Percentiles rank a stretch among this genome's conserved stretches.
Evolutionary conservation across 1,140 invertebrate genomes (phyloP).

Genomic region (Aricia agestis): DNA sequence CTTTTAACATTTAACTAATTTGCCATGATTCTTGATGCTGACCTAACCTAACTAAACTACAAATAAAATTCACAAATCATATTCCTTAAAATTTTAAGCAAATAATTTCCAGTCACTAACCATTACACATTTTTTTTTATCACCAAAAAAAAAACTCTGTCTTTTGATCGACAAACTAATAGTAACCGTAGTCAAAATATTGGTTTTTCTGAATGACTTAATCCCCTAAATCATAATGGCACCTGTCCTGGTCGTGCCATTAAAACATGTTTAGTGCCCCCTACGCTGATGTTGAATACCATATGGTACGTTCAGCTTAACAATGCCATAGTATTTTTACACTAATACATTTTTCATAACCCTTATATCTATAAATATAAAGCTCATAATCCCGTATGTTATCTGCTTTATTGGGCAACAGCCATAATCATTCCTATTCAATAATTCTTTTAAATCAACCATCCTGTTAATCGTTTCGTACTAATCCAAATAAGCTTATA

Average conservation of each 20-base stretch:
- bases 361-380: conserved; percentile 15
- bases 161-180: neutral
- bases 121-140: too few relatives aligned
- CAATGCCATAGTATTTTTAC: conserved; percentile 41
- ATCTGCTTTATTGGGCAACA: conserved; percentile 20
- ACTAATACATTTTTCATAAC: neutral
- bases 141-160: neutral
- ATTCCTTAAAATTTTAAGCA: too few relatives aligned
- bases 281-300: conserved; percentile 40
- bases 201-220: conserved; percentile 23
- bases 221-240: conserved; percentile 38
- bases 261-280: conserved; percentile 58
- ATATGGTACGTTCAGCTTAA: conserved; percentile 59
- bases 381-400: conserved; percentile 6
- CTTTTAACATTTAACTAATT: too few relatives aligned
- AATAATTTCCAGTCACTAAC: too few relatives aligned
- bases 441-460: conserved; percentile 58
- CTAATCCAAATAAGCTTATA: conserved; percentile 28
- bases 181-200: conserved; percentile 20
- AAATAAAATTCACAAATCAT: too few relatives aligned
- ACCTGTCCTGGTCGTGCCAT: conserved; percentile 49
- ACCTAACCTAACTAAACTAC: too few relatives aligned
- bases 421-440: conserved; percentile 62
- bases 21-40: too few relatives aligned
- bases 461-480: conserved; percentile 62